Base-by-base conservation (phyloP, 2,797 vertebrate species). In the Limnodromus scolopaceus region DNA sequence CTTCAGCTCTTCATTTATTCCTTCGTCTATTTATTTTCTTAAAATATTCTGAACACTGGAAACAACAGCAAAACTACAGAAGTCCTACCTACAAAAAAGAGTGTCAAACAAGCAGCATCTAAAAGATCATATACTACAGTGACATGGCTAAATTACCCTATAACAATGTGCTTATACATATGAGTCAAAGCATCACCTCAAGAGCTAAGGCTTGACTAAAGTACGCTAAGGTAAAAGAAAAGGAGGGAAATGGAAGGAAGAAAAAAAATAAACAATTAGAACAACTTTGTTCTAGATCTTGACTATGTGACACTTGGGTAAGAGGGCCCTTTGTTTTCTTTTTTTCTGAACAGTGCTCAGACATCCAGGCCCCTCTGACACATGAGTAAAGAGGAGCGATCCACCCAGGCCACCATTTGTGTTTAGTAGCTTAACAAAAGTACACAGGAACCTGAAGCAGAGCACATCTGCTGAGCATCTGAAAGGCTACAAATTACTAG, bases 271-370 rank as follows among this genome's bases (percentile, higher is more conserved):
- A 10, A 16, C 1, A 48, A 81, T 38, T 13, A 48, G 11, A 68
- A 85, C 22, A 72, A 34, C 17, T 90, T 70, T 16, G 43, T 61
- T 72, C 54, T 54, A 53, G 15, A 45, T 48, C 71, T 65, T 55
- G 70, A 64, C 41, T n/a, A 13, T 11, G 22, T 58, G 20, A 74
- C 36, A 36, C 20, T 61, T 36, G 2, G 19, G 14, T 60, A 71
- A 91, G 19, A 57, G 4, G 5, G 28, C 2, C 13, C 13, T 66
- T 74, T 25, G 30, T 28, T 36, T 89, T 70, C 12, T 48, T 49
- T 71, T 63, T 57, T 25, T 3, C 53, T 61, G 60, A 83, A 25
- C n/a, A 0, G 0, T 6, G 5, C 13, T 53, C 63, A 49, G 51
- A 54, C 49, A 55, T 34, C 90, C 66, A 57, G 38, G 58, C 34